These are phyloP conservation scores for Galemys pyrenaicus DNA, from an alignment of 2,113 vertebrate species.

Conservation along the genomic window DNA sequence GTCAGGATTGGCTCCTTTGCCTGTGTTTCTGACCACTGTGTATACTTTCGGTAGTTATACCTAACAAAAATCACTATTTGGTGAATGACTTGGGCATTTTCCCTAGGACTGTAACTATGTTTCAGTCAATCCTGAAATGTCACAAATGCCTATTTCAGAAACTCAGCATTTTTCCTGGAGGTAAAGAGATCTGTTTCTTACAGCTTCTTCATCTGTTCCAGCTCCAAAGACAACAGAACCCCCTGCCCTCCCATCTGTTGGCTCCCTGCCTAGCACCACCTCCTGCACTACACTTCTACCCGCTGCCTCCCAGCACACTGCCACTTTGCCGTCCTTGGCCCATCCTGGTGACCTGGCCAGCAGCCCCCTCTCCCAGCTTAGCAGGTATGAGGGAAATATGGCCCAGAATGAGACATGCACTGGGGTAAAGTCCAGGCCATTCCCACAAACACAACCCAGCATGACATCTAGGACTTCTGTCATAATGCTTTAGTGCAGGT, in stretches of 20 bases:
- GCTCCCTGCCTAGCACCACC: slow-evolving; percentile 86
- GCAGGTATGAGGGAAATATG: slow-evolving; percentile 86
- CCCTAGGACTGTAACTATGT: neutral
- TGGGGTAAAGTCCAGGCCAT: neutral
- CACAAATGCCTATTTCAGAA: neutral
- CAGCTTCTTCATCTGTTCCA: slow-evolving; percentile 90
- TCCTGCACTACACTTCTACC: slow-evolving; percentile 87
- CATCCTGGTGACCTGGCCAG: slow-evolving; percentile 88
- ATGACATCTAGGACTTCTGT: rapidly evolving
- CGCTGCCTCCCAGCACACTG: slow-evolving; percentile 86
- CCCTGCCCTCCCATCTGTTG: slow-evolving; percentile 83
- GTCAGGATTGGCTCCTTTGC: neutral
- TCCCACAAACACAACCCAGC: neutral
- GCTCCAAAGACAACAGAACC: slow-evolving; percentile 90
- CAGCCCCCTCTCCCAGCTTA: slow-evolving; percentile 90
- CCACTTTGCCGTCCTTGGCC: slow-evolving; percentile 87
- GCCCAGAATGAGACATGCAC: neutral
- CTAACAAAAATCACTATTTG: neutral
- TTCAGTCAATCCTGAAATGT: neutral
- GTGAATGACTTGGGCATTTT: neutral
- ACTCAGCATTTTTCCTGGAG: neutral
- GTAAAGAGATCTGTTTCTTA: slow-evolving; percentile 72
- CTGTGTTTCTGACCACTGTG: neutral
- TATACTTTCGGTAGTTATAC: neutral
- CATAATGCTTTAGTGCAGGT: neutral